These are phyloP conservation scores for Orchestia grillus DNA, from an alignment of 1,140 invertebrate species.

Conservation along the genomic window DNA sequence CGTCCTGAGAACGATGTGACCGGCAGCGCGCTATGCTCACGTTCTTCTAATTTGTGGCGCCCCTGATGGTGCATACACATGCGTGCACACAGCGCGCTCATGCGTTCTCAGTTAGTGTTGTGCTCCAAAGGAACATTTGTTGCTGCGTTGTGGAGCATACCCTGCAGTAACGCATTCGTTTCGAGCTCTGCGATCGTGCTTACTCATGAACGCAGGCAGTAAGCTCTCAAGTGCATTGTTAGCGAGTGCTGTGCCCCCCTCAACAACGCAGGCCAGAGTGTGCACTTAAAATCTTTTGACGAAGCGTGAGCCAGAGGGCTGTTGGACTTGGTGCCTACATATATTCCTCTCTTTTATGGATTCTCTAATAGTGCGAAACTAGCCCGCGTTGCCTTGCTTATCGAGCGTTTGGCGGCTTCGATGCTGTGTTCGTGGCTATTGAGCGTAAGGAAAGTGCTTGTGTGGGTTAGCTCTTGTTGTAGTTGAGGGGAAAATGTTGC, in stretches of 20 bases:
- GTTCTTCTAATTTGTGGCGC: slow-evolving; percentile 41
- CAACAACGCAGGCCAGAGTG: not conserved
- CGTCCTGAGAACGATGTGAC: slow-evolving; percentile 37
- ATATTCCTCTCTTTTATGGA: not conserved
- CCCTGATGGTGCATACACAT: not conserved
- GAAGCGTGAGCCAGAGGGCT: not conserved
- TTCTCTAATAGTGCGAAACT: not conserved
- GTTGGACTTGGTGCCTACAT: not conserved
- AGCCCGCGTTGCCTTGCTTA: not conserved
- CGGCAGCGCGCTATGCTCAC: slow-evolving; percentile 32
- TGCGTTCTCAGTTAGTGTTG: not conserved
- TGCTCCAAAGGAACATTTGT: not conserved
- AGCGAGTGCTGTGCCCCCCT: not conserved
- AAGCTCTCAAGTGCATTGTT: not conserved
- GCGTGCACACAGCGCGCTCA: not conserved
- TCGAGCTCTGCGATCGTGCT: not conserved
- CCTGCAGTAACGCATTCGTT: not conserved
- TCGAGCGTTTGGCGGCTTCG: not conserved
- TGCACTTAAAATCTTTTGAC: not conserved
- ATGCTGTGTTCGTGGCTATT: not conserved
- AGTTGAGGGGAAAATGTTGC: not conserved
- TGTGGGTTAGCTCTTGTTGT: not conserved
- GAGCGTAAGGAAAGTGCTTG: not conserved
- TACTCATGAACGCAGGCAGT: not conserved
- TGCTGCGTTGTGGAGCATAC: not conserved